Percentiles rank a stretch among this genome's conserved stretches.
These are phyloP conservation scores for Sphenodon punctatus DNA, from an alignment of 2,797 vertebrate species.

Conservation along the genomic window DNA sequence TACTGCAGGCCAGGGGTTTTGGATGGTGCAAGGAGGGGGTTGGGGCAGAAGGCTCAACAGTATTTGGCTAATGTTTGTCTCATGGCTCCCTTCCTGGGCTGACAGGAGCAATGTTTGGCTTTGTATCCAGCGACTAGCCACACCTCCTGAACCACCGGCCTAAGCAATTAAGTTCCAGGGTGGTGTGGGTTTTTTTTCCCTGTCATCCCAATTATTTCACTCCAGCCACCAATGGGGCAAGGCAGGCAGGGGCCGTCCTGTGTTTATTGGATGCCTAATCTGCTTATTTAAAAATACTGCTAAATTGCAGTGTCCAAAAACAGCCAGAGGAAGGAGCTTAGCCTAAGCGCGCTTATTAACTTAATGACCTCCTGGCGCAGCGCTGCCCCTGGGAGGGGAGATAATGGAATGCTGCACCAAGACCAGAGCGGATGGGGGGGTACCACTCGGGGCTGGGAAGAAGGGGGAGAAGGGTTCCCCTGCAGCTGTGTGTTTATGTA, in stretches of 20 bases:
- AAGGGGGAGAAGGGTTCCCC: not conserved
- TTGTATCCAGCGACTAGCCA: too few relatives aligned
- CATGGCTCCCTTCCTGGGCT: too few relatives aligned
- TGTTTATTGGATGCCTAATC: conserved; percentile 67
- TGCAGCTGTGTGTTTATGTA: too few relatives aligned
- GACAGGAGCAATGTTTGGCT: too few relatives aligned
- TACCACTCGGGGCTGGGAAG: too few relatives aligned
- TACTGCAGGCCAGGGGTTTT: too few relatives aligned
- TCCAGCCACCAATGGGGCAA: not conserved
- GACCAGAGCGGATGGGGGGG: not conserved
- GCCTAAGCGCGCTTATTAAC: conserved; percentile 69
- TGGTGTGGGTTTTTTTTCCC: not conserved
- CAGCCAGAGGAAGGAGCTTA: conserved; percentile 84
- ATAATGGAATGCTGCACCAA: not conserved
- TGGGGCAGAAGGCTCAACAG: too few relatives aligned
- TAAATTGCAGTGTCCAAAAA: conserved; percentile 83
- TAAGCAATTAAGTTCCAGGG: not conserved
- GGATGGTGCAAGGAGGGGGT: too few relatives aligned
- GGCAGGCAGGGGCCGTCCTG: not conserved
- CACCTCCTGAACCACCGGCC: not conserved
- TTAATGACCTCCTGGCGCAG: conserved; percentile 72
- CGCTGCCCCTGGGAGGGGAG: conserved; percentile 1
- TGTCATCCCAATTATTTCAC: not conserved
- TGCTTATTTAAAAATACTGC: conserved; percentile 78
- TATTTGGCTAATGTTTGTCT: too few relatives aligned